A percentile compares a stretch with the other conserved stretches of the same genome.
These are phyloP conservation scores for Adrianichthys oophorus DNA, from an alignment of 2,797 vertebrate genomes.

Conservation along the genomic window DNA sequence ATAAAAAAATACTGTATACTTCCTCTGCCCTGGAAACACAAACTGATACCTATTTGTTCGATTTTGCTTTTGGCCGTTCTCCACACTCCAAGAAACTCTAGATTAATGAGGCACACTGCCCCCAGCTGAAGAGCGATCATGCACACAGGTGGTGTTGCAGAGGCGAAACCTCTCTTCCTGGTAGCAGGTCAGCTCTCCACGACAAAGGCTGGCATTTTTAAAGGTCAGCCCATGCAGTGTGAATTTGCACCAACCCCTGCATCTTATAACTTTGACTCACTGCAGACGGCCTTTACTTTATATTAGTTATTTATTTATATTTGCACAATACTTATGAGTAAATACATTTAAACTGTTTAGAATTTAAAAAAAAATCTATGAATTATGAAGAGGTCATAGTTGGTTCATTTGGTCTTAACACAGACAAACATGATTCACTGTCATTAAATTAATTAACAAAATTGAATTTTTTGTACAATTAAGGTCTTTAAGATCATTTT, in stretches of 20 bases:
- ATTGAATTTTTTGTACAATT: too few species aligned
- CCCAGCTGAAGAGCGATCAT: slow-evolving; percentile 3
- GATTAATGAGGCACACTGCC: slow-evolving; percentile 2
- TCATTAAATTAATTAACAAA: too few species aligned
- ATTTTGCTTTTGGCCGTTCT: slow-evolving; percentile 1
- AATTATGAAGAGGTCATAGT: too few species aligned
- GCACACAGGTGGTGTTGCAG: slow-evolving; percentile 24
- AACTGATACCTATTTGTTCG: slow-evolving; percentile 1
- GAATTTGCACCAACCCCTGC: slow-evolving; percentile 31
- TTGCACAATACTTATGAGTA: not conserved
- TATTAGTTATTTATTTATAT: too few species aligned
- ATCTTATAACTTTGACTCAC: slow-evolving; percentile 26
- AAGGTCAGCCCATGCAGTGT: slow-evolving; percentile 55
- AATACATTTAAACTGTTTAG: not conserved
- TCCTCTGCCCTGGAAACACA: slow-evolving; percentile 17
- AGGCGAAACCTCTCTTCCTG: slow-evolving; percentile 22
- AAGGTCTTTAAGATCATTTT: too few species aligned
- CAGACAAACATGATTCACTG: too few species aligned
- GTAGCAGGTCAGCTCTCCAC: slow-evolving; percentile 33
- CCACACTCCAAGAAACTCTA: not conserved
- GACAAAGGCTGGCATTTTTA: slow-evolving; percentile 68
- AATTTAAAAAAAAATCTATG: too few species aligned
- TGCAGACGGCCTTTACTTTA: slow-evolving; percentile 18
- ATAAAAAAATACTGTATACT: slow-evolving; percentile 14
- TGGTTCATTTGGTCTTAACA: too few species aligned